phyloP scores from a whole-genome alignment of 53 echinoderm and acorn worm species.

The Actinopyga echinites region DNA sequence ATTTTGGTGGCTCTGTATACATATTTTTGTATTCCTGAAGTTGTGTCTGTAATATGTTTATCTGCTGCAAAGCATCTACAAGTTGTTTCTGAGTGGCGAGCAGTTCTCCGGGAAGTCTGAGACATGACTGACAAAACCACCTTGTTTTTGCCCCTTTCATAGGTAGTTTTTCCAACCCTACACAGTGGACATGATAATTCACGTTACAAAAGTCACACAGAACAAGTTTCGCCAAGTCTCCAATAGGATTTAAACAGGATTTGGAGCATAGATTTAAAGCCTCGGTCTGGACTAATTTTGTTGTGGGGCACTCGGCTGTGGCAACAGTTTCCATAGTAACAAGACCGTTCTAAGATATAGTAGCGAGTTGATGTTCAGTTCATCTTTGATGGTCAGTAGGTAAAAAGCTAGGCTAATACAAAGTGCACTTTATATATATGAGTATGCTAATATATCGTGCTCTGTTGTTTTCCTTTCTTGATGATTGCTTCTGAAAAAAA shows the following conservation, averaged over 20 bases:
- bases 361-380: no score
- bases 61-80: no score
- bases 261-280: background rate
- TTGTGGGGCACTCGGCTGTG: background rate
- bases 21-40: no score
- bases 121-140: conserved; percentile 1
- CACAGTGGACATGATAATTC: background rate
- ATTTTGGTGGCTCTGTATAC: no score
- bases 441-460: no score
- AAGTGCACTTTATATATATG: no score
- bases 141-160: background rate
- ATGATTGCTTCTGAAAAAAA: no score
- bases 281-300: background rate
- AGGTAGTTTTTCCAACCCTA: background rate
- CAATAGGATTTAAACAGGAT: background rate
- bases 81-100: background rate
- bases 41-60: no score
- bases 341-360: no score
- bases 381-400: no score
- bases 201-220: background rate
- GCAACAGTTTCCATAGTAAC: background rate
- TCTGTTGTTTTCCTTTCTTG: no score
- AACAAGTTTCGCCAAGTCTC: background rate
- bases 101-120: background rate
- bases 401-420: no score